Evolutionary conservation across 2,113 vertebrate genomes (phyloP), one percentile per base, ranked within the genome.

Genomic region (Xerus inauris): DNA sequence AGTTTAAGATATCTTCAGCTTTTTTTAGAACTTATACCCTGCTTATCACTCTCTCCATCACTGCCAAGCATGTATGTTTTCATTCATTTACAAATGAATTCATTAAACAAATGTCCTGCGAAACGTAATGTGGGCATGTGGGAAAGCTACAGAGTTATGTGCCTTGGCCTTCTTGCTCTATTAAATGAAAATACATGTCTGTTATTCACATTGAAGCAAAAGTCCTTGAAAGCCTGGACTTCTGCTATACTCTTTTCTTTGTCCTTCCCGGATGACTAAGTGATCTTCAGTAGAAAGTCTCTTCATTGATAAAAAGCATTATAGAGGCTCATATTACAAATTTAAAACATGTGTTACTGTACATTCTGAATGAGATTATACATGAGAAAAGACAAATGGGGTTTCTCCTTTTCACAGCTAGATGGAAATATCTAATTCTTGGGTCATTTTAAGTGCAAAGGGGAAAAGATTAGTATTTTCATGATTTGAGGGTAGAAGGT

Each of bases 261-360:
- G 69, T 87, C 49, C 89, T 94, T 94, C 71, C 91, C 89, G 67
- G 72, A 91, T 1, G 6, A 57, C 69, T 75, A 59, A 84, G 51
- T 87, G 67, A 75, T 91, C 19, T 45, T 76, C n/a, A 54, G 1
- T 89, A 76, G 87, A 88, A 96, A 94, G 87, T 92, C n/a, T 82
- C 75, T 97, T 93, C 91, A 80, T 87, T 95, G 94, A 96, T 94
- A 97, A 96, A 94, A 71, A 8, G 4, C 35, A 82, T 81, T 51
- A 87, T 59, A 28, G 28, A 87, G 35, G 72, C 51, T 97, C 40
- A 14, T 51, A 59, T 95, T 89, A 87, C 87, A 94, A 67, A 94
- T 82, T 80, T 80, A 51, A 94, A 96, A 69, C 17, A 45, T 65
- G 28, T 96, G 72, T 32, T 45, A 26, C 54, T 86, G 32, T 12